These are phyloP conservation scores for Recurvirostra avosetta DNA, from an alignment of 2,113 vertebrate genomes.

Conservation along the genomic window DNA sequence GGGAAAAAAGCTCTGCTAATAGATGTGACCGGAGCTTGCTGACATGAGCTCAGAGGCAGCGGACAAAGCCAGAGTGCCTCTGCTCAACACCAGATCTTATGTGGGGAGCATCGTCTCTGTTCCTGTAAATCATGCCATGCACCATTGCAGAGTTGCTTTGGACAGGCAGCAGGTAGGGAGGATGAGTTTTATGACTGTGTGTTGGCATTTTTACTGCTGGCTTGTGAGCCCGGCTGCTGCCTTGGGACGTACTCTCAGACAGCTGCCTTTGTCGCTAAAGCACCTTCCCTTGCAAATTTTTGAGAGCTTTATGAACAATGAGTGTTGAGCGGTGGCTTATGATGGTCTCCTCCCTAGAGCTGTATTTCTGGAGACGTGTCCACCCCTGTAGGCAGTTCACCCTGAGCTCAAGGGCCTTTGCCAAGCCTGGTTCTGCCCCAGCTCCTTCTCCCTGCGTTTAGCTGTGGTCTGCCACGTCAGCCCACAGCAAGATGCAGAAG, in stretches of 20 bases:
- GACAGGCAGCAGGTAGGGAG: neutral
- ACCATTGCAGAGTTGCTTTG: neutral
- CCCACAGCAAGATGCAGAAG: neutral
- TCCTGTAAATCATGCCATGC: rapidly evolving
- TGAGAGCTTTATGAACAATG: neutral
- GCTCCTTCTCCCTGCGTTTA: rapidly evolving
- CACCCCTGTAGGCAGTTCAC: neutral
- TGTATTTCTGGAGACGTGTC: neutral
- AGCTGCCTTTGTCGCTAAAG: neutral
- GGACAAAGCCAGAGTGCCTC: neutral
- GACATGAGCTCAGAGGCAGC: rapidly evolving
- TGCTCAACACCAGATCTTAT: neutral
- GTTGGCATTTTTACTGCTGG: neutral
- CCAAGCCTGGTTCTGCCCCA: neutral
- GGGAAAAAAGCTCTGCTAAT: neutral
- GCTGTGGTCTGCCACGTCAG: neutral
- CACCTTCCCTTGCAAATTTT: neutral
- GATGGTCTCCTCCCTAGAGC: neutral
- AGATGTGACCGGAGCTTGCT: neutral
- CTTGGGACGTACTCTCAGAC: neutral
- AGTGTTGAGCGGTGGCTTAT: neutral
- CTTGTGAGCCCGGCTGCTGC: rapidly evolving
- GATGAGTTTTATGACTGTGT: rapidly evolving
- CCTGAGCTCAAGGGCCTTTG: neutral
- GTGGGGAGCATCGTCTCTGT: rapidly evolving